Conservation (phyloP, 2,888 invertebrate species). For the Tolmerus cingulatus region DNA sequence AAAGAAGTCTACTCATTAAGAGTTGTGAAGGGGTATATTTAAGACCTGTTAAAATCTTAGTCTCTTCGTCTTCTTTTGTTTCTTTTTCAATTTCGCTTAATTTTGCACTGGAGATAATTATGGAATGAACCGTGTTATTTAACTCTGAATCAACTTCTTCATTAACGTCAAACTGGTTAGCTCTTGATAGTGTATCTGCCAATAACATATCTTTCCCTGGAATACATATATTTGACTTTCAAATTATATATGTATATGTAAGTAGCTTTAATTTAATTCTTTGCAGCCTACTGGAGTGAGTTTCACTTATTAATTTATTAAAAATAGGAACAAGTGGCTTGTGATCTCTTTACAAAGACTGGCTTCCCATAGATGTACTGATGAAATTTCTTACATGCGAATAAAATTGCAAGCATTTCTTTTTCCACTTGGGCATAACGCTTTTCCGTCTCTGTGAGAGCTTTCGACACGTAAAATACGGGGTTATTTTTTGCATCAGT, state of each 20-base stretch:
- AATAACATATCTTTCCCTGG: background rate
- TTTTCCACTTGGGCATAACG: conserved; percentile 1
- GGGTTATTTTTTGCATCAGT: background rate
- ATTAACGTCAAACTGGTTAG: background rate
- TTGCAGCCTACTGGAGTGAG: conserved; percentile 35
- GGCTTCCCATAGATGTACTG: background rate
- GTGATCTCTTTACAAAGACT: background rate
- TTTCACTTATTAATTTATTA: background rate
- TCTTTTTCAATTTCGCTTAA: conserved; percentile 18
- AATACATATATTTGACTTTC: background rate
- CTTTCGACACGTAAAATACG: background rate
- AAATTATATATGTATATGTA: background rate
- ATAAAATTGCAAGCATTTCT: background rate
- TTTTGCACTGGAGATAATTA: background rate
- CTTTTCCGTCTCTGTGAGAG: background rate
- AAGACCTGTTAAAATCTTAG: no score
- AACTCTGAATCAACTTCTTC: background rate
- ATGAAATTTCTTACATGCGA: background rate
- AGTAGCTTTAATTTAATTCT: background rate
- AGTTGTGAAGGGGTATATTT: no score
- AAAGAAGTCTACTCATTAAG: no score
- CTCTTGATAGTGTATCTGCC: background rate
- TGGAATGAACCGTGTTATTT: background rate
- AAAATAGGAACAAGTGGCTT: background rate
- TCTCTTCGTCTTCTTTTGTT: background rate